These are phyloP conservation scores for Atherinomorus stipes DNA, from an alignment of 2,113 vertebrate species.

Conservation along the genomic window DNA sequence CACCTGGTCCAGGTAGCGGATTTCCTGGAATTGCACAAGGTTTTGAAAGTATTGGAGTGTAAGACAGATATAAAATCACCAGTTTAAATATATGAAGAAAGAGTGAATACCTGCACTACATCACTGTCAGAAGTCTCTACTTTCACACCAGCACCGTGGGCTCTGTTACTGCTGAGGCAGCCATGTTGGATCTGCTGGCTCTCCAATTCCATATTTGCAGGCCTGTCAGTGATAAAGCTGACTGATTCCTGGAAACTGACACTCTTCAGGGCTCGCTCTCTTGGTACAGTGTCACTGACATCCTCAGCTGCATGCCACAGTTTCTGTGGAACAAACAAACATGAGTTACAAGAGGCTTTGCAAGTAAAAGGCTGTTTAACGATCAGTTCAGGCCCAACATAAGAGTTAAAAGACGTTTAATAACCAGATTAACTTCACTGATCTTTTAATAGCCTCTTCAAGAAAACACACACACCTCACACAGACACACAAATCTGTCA, in stretches of 20 bases:
- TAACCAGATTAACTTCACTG: neutral
- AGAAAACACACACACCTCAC: neutral
- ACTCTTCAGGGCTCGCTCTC: slow-evolving; percentile 84
- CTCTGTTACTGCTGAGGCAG: slow-evolving; percentile 74
- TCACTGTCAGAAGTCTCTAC: slow-evolving; percentile 89
- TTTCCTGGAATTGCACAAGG: slow-evolving; percentile 83
- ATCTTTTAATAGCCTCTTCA: neutral
- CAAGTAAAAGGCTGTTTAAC: neutral
- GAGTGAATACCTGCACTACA: slow-evolving; percentile 80
- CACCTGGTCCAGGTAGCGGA: slow-evolving; percentile 94
- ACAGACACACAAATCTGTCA: slow-evolving; percentile 13
- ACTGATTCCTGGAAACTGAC: slow-evolving; percentile 88
- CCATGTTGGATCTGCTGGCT: slow-evolving; percentile 78
- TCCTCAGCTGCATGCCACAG: slow-evolving; percentile 86
- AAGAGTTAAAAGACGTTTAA: neutral
- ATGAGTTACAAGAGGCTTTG: slow-evolving; percentile 15
- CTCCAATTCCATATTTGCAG: slow-evolving; percentile 91
- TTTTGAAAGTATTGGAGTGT: neutral
- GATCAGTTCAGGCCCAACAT: neutral
- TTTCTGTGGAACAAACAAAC: slow-evolving; percentile 83
- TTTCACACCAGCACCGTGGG: slow-evolving; percentile 84
- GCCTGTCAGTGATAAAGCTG: slow-evolving; percentile 81
- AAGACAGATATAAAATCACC: neutral
- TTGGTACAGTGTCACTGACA: slow-evolving; percentile 85
- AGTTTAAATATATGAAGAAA: neutral